Conservation (phyloP, 2,113 vertebrate species). For the Planiliza haematocheilus region DNA sequence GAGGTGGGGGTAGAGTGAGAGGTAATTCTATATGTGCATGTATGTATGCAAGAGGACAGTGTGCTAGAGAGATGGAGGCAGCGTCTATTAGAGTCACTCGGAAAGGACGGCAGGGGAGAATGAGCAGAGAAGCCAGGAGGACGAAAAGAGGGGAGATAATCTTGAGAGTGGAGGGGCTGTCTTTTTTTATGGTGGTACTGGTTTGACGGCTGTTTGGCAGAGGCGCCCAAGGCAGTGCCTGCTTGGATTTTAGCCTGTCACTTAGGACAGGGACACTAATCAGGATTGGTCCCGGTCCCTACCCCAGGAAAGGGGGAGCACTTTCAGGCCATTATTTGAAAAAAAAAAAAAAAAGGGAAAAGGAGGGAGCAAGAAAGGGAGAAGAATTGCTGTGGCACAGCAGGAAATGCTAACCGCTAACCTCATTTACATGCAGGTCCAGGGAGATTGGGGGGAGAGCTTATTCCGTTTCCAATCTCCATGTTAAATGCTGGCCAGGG, state of each 20-base stretch:
- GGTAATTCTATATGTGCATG: constrained; percentile 66
- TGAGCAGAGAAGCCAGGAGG: constrained; percentile 39
- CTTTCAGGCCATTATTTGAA: constrained; percentile 76
- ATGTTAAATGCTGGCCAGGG: constrained; percentile 85
- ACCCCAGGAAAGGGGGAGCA: constrained; percentile 69
- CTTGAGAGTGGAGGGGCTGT: constrained; percentile 40
- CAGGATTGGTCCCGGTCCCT: constrained; percentile 80
- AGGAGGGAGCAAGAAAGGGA: constrained; percentile 53
- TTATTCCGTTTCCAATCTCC: constrained; percentile 86
- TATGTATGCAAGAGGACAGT: constrained; percentile 46
- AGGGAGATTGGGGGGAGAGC: constrained; percentile 71
- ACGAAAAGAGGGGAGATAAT: constrained; percentile 43
- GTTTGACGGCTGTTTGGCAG: constrained; percentile 82
- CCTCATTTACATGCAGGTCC: constrained; percentile 87
- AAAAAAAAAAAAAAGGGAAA: constrained; percentile 40
- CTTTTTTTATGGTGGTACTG: constrained; percentile 69
- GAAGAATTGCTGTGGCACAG: constrained; percentile 79
- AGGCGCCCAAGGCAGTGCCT: constrained; percentile 74
- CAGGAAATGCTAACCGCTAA: constrained; percentile 83
- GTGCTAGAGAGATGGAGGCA: constrained; percentile 39
- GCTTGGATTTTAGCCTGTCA: constrained; percentile 82
- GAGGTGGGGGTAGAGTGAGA: constrained; percentile 51
- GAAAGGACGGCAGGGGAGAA: constrained; percentile 55
- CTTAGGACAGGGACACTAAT: constrained; percentile 83
- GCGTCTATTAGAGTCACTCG: constrained; percentile 53